phyloP scores from a whole-genome alignment of 2,113 vertebrate genomes.

The Apteryx mantelli region DNA sequence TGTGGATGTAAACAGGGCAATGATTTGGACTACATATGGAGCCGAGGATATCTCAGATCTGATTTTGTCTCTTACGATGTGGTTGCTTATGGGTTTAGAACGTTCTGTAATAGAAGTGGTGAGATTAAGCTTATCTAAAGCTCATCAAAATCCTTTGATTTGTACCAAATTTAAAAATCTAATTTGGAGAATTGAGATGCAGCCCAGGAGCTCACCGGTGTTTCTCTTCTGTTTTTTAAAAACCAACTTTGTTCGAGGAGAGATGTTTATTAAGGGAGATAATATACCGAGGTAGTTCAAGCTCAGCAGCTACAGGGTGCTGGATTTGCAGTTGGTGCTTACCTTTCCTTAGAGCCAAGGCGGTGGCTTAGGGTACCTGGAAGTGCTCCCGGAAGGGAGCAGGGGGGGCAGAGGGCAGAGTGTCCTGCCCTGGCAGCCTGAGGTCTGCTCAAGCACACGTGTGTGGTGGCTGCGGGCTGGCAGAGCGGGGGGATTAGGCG shows the following conservation, averaged over 20 bases:
- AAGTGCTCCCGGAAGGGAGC: not conserved
- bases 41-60: not conserved
- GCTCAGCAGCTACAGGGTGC: not conserved
- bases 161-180: not conserved
- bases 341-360: accelerated
- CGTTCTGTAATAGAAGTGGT: accelerated
- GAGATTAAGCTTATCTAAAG: not conserved
- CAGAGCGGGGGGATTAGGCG: not conserved
- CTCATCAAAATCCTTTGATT: not conserved
- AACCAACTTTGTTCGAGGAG: accelerated
- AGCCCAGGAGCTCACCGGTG: accelerated
- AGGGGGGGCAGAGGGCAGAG: not conserved
- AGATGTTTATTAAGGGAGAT: not conserved
- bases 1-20: too few relatives aligned
- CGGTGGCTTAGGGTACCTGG: accelerated
- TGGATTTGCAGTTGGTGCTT: not conserved
- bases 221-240: not conserved
- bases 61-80: not conserved
- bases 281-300: not conserved
- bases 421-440: not conserved
- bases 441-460: too few relatives aligned
- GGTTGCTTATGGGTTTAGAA: not conserved
- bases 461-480: too few relatives aligned
- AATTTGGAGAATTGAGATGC: not conserved
- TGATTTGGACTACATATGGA: not conserved